Base-by-base conservation (phyloP, 2,888 invertebrate genomes). In the Pollenia amentaria region DNA sequence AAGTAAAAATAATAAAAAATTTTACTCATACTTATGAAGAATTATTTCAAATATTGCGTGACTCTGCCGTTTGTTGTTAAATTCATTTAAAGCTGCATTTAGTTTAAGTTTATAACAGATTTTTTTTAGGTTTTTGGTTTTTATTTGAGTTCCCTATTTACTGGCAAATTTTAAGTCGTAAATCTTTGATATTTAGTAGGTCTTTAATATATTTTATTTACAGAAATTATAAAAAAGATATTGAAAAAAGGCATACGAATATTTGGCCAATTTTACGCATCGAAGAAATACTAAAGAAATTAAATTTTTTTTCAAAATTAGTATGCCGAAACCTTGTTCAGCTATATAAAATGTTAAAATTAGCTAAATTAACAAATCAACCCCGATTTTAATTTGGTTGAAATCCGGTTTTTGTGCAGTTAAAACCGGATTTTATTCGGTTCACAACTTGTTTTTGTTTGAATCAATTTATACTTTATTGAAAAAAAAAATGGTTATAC, bases 1-100 rank as follows among this genome's bases (percentile, higher is more conserved):
- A 16, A 73, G 29, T 29, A 57, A 67, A 65, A 29, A 29, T 29
- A 38, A 38, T 10, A 4, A 67, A 48, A 29, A 42, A 64, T 72
- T 62, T 46, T 40, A 40, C 72, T 73, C 64, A 55, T 55, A 55
- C 64, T 55, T 18, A 16, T 29, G 29, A 62, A 53, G 29, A 62
- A 60, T 85, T 51, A 80, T 75, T 69, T 80, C 67, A 80, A 77
- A 77, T 84, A 84, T 87, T 87, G 87, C 87, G 87, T 87, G 87
- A 84, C 84, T 87, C 42, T 60, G 72, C 72, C 75, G 75, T 79
- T 86, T 57, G 76, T 53, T 85, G 51, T 60, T 70, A 55, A 62
- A 76, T 76, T 73, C 42, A 67, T 84, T 84, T 79, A 79, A 73
- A 62, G 67, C 73, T 79, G 60, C 64, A 60, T 79, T 82, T 76